Conservation (phyloP, 2,888 invertebrate genomes). For the Hypomecis atomaria region DNA sequence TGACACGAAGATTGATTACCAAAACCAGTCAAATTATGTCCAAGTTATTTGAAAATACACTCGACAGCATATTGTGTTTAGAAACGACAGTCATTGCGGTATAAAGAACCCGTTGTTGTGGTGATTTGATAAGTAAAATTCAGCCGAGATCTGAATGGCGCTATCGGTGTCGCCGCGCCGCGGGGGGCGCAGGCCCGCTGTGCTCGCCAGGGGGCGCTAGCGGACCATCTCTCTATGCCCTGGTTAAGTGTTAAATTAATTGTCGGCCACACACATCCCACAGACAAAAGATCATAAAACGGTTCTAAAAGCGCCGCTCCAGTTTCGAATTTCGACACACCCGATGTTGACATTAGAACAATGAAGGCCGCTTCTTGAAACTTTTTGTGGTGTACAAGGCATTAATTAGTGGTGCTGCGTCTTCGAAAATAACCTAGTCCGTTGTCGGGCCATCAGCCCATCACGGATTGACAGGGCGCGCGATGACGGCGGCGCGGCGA, state of each 20-base stretch:
- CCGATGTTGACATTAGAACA: constrained; percentile 72
- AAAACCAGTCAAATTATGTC: constrained; percentile 25
- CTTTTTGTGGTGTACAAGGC: constrained; percentile 66
- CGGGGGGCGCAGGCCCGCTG: constrained; percentile 60
- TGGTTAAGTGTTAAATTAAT: constrained; percentile 75
- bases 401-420: constrained; percentile 80
- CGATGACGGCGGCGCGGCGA: constrained; percentile 73
- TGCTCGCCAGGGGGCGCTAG: constrained; percentile 50
- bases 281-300: constrained; percentile 33
- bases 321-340: constrained; percentile 55
- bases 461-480: constrained; percentile 76
- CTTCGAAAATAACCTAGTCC: constrained; percentile 80
- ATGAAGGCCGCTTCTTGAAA: constrained; percentile 69
- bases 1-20: constrained; percentile 22
- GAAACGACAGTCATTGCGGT: constrained; percentile 60
- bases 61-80: constrained; percentile 30
- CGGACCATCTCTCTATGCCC: constrained; percentile 52
- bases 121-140: constrained; percentile 62
- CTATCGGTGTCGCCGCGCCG: constrained; percentile 66
- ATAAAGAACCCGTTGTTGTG: constrained; percentile 59
- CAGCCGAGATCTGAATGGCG: constrained; percentile 63
- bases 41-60: constrained; percentile 19
- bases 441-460: constrained; percentile 75
- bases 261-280: constrained; percentile 54
- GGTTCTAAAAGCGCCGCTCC: constrained; percentile 44